Base-by-base conservation (phyloP, 92 coral and sea anemone genomes). In the Phenganax stokvisi region DNA sequence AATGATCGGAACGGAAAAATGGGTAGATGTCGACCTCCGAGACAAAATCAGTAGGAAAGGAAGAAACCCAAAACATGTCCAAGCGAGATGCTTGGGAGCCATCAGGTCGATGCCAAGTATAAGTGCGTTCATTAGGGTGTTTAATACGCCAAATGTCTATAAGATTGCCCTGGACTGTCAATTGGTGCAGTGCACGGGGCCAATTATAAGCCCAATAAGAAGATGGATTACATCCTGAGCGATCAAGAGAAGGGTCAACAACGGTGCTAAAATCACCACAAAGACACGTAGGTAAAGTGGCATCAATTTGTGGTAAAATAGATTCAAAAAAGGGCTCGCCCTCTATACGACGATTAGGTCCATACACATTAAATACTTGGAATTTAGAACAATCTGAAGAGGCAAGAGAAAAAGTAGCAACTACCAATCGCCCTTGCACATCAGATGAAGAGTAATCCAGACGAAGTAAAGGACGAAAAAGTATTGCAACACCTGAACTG, bases 181-280 rank as follows among this genome's bases (percentile, higher is more conserved):
- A 10, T 3, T n/a, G 4, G 9, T 11, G 29, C 0, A 73, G 12
- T 3, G 77, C 13, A 0, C 29, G 29, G 1, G 77, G 51, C 80
- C 80, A 76, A 29, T 76, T 76, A 28, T 76, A 76, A 1, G 67
- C 80, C 80, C 80, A 76, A 5, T 52, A 47, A 7, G 67, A 76
- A 0, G 51, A 10, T 1, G 69, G 67, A 31, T 76, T 76, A 55
- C 80, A 76, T 3, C 80, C 80, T 0, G 1, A 3, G 10, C 79
- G 79, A 28, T 74, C 79, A 12, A 71, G 0, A 7, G 17, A 2
- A 0, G 75, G 20, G 55, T 71, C 28, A 2, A 53, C 56, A 0
- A 71, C 75, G 0, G 75, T 71, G 28, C 31, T 71, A 51, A 71
- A 71, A 71, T 71, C 75, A 7, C 74, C 74, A 8, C 74, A 69